Evolutionary conservation across 2,113 vertebrate species (phyloP), one percentile per base, ranked within the genome.

Genomic region (Hippocampus mohnikei): DNA sequence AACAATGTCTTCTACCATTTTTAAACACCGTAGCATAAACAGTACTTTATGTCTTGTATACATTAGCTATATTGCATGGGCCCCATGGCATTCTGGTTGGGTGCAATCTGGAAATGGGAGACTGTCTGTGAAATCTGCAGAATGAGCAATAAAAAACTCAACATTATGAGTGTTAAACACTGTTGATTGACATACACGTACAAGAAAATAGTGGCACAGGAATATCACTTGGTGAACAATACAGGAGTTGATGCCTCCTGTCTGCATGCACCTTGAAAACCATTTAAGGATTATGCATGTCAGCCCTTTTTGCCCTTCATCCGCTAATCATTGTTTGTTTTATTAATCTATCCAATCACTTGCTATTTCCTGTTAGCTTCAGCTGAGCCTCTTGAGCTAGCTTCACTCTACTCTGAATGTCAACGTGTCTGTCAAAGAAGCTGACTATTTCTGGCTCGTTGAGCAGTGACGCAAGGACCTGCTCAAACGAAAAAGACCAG

Each of bases 401-500:
- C 82, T 91, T 92, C 82, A 97, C 73, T 89, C 91, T 95, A 67
- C 80, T 44, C 77, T 94, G 91, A 80, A 96, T 71, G 65, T 96
- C 90, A 18, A 91, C 72, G 8, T 93, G 90, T 87, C 93, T 95
- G 70, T 99, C 97, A 78, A 98, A 98, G 92, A 98, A 99, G 27
- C 87, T 85, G 71, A 98, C 96, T 46, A 99, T 85, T 20, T 83
- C 85, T 0, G 96, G 96, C 81, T 99, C 96, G 67, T 98, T 99
- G 70, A 99, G 91, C 67, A 99, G 91, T 6, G 97, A 98, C 0
- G 97, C 96, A 68, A 99, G 91, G 68, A 99, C 93, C 94, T 98
- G 96, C 81, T 99, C 96, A 27, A 99, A 98, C 5, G 97, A 93
- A 80, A 99, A 98, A 5, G 96, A 98, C 97, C 97, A 99, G 40